Percentiles rank a stretch among this genome's conserved stretches.
These are phyloP conservation scores for Takifugu flavidus DNA, from an alignment of 2,113 vertebrate genomes.

Conservation along the genomic window DNA sequence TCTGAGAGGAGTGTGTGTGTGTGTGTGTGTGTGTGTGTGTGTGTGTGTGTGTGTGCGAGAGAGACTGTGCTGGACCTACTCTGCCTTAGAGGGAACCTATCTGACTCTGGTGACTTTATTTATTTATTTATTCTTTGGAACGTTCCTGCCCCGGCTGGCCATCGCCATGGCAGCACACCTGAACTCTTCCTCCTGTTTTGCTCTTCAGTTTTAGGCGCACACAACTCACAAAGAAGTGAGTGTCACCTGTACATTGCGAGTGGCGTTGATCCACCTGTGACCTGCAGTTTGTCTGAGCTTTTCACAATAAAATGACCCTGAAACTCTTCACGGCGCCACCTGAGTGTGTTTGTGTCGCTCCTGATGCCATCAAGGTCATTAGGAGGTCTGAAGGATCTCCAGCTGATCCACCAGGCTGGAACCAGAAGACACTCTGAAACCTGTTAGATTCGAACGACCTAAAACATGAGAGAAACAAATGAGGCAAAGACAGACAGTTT, in stretches of 20 bases:
- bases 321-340: conserved; percentile 23
- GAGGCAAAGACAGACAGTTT: too few relatives aligned
- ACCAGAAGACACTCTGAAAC: too few relatives aligned
- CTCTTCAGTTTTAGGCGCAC: conserved; percentile 17
- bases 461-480: too few relatives aligned
- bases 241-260: conserved; percentile 27
- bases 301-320: conserved; percentile 63
- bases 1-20: conserved; percentile 7
- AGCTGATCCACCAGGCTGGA: too few relatives aligned
- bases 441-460: too few relatives aligned
- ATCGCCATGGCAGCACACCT: conserved; percentile 47
- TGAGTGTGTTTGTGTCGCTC: background rate
- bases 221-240: conserved; percentile 38
- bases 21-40: conserved; percentile 4
- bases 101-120: conserved; percentile 52
- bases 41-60: background rate
- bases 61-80: conserved; percentile 29
- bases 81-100: conserved; percentile 33
- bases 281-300: conserved; percentile 47
- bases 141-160: background rate
- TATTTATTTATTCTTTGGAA: conserved; percentile 44
- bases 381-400: too few relatives aligned
- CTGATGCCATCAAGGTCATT: too few relatives aligned
- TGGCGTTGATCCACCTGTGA: conserved; percentile 10
- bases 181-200: conserved; percentile 19